These are phyloP conservation scores for Chironomus riparius DNA, from an alignment of 2,888 invertebrate species.

Conservation along the genomic window DNA sequence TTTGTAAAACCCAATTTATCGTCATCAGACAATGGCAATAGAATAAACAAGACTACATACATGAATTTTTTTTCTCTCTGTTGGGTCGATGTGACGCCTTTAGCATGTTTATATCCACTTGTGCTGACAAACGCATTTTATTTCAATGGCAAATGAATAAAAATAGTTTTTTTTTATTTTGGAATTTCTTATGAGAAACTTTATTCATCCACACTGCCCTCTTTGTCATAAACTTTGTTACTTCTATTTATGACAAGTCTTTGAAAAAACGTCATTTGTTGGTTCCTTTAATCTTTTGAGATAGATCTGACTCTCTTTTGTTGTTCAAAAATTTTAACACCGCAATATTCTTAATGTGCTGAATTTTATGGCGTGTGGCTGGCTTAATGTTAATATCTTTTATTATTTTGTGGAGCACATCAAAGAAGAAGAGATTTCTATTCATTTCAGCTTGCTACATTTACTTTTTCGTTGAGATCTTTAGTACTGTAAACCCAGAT, in stretches of 20 bases:
- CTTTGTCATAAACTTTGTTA: neutral
- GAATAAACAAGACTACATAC: neutral
- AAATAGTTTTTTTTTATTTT: constrained; percentile 3
- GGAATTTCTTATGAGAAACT: constrained; percentile 18
- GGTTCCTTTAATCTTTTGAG: neutral
- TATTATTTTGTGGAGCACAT: neutral
- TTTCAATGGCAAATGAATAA: neutral
- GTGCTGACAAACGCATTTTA: neutral
- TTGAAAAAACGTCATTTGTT: neutral
- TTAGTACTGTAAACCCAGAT: too few relatives aligned
- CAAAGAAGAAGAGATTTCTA: neutral
- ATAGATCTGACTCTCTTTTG: neutral
- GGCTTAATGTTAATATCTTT: too few relatives aligned
- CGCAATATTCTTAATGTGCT: neutral
- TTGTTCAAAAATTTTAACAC: neutral
- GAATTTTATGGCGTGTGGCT: neutral
- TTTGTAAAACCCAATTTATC: neutral
- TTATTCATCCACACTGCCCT: neutral
- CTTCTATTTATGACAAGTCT: neutral
- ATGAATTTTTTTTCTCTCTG: neutral
- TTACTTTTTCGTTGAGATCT: too few relatives aligned
- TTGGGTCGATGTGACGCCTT: constrained; percentile 17
- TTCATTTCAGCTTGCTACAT: neutral
- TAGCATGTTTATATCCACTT: constrained; percentile 13
- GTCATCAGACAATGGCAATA: constrained; percentile 7